These are phyloP conservation scores for Atlantisia rogersi DNA, from an alignment of 2,113 vertebrate species.

Conservation along the genomic window DNA sequence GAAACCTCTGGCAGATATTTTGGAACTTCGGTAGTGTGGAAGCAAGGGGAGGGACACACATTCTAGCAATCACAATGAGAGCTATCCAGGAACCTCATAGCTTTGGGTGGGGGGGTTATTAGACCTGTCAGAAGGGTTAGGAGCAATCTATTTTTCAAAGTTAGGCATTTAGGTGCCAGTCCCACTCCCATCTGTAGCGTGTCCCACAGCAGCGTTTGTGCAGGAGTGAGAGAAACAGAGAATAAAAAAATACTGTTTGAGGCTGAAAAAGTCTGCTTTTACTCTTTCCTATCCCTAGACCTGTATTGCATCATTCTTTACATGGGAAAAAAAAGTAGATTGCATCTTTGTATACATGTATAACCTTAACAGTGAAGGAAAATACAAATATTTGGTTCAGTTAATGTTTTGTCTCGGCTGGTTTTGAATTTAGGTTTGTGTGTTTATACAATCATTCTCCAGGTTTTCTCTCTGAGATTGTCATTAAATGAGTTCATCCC, in stretches of 20 bases:
- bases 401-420: neutral
- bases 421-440: neutral
- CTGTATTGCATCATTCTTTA: neutral
- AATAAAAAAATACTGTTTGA: neutral
- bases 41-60: neutral
- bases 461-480: neutral
- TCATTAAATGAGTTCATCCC: neutral
- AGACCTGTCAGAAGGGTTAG: neutral
- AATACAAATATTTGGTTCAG: neutral
- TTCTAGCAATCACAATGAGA: neutral
- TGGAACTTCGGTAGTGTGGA: neutral
- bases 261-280: neutral
- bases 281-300: neutral
- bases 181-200: neutral
- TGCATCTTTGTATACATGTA: neutral
- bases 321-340: neutral
- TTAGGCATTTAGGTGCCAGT: neutral
- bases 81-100: accelerated
- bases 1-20: neutral
- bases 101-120: neutral
- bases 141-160: neutral
- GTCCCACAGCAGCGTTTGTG: neutral
- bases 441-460: neutral
- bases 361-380: neutral
- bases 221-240: neutral